These are phyloP conservation scores for Paralichthys olivaceus DNA, from an alignment of 2,113 vertebrate species.

Conservation along the genomic window DNA sequence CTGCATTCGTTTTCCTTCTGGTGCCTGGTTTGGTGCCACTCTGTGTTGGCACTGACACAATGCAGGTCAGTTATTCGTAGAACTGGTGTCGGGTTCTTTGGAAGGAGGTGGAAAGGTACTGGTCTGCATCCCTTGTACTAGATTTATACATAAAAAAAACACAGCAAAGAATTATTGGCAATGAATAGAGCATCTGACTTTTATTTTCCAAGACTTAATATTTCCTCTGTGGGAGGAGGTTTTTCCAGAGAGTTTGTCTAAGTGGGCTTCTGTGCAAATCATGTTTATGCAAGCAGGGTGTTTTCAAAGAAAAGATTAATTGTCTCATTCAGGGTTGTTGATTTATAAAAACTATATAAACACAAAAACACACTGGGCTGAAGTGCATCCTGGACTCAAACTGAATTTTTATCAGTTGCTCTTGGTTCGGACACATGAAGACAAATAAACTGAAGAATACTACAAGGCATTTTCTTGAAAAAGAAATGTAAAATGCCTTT, in stretches of 20 bases:
- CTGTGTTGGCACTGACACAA: constrained; percentile 11
- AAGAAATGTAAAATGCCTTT: background rate
- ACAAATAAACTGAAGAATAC: background rate
- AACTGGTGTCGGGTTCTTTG: constrained; percentile 31
- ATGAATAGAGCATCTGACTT: constrained; percentile 13
- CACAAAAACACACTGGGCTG: background rate
- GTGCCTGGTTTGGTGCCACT: constrained; percentile 7
- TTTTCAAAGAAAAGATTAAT: constrained; percentile 15
- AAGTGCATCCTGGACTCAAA: background rate
- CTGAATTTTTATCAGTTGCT: background rate
- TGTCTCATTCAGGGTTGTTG: background rate
- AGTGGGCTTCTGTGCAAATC: constrained; percentile 43
- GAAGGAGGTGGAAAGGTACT: background rate
- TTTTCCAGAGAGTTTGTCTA: constrained; percentile 46
- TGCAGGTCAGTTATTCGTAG: constrained; percentile 42
- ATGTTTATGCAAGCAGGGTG: constrained; percentile 1
- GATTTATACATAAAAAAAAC: background rate
- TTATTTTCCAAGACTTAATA: constrained; percentile 42
- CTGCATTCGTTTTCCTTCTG: constrained; percentile 6
- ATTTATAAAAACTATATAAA: background rate
- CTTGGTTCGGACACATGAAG: too few species aligned
- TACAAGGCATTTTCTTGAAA: background rate
- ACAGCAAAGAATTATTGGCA: background rate
- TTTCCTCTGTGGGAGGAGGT: constrained; percentile 39
- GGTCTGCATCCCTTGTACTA: constrained; percentile 1